Percentiles rank a stretch among this genome's conserved stretches.
Conservation (phyloP, 2,797 vertebrate species). For the Catostomus latipinnis region DNA sequence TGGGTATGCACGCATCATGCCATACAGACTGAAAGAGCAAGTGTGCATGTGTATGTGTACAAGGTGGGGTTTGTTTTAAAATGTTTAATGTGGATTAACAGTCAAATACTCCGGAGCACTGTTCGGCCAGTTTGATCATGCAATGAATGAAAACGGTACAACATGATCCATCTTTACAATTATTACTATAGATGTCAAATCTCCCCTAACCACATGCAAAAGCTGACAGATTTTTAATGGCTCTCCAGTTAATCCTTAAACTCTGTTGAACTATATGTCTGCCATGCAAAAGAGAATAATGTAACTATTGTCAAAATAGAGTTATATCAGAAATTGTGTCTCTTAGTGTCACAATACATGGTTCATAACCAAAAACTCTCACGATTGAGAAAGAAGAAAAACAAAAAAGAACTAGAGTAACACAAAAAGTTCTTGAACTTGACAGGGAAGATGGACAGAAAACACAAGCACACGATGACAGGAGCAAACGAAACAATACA, state of each 20-base stretch:
- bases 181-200: conserved; percentile 2
- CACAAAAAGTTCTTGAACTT: no score
- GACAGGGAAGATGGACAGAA: no score
- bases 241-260: background rate
- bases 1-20: background rate
- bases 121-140: conserved; percentile 65
- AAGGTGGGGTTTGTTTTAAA: conserved; percentile 50
- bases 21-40: conserved; percentile 60
- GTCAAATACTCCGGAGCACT: conserved; percentile 39
- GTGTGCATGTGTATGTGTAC: background rate
- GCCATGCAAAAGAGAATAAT: no score
- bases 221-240: background rate
- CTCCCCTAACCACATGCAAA: background rate
- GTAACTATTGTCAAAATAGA: no score
- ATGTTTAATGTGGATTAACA: conserved; percentile 45
- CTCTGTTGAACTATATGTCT: background rate
- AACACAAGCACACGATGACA: no score
- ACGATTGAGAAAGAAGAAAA: no score
- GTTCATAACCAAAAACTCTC: no score
- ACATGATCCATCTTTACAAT: conserved; percentile 33
- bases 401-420: no score
- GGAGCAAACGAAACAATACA: no score
- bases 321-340: no score
- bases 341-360: no score
- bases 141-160: background rate